Evolutionary conservation across 2,888 invertebrate genomes (phyloP).

Genomic region (Willowsia nigromaculata): DNA sequence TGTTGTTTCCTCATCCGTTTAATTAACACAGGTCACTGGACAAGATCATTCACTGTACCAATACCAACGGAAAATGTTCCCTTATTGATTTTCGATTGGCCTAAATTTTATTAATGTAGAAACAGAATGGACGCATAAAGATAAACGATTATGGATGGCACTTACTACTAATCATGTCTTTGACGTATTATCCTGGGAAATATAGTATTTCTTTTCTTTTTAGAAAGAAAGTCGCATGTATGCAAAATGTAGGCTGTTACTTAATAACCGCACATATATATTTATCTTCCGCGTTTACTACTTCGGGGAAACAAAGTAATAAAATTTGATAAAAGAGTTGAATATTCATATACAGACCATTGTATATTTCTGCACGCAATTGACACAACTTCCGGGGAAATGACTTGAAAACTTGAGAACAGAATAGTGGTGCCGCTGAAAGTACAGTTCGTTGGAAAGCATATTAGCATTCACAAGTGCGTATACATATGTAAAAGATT

Average conservation of each 20-base stretch:
- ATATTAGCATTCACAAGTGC: too few relatives aligned
- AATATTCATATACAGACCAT: background rate
- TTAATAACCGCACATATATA: background rate
- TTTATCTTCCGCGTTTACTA: background rate
- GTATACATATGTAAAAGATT: too few relatives aligned
- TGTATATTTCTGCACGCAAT: constrained; percentile 11
- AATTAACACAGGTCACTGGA: background rate
- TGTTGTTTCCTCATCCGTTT: background rate
- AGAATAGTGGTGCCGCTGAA: too few relatives aligned
- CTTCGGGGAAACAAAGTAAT: background rate
- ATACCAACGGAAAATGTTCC: background rate
- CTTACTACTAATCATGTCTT: constrained; percentile 20
- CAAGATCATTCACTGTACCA: background rate
- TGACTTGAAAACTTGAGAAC: background rate
- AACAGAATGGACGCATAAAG: background rate
- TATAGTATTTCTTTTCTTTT: background rate
- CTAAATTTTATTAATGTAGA: constrained; percentile 48
- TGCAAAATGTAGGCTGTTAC: background rate
- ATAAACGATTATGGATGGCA: background rate
- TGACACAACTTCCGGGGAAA: background rate
- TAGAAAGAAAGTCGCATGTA: background rate
- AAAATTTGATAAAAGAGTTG: background rate
- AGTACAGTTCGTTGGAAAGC: too few relatives aligned
- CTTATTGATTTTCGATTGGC: constrained; percentile 60
- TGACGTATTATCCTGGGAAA: background rate